Base-by-base conservation (phyloP, 2,113 vertebrate genomes). In the Leptocoma aspasia region DNA sequence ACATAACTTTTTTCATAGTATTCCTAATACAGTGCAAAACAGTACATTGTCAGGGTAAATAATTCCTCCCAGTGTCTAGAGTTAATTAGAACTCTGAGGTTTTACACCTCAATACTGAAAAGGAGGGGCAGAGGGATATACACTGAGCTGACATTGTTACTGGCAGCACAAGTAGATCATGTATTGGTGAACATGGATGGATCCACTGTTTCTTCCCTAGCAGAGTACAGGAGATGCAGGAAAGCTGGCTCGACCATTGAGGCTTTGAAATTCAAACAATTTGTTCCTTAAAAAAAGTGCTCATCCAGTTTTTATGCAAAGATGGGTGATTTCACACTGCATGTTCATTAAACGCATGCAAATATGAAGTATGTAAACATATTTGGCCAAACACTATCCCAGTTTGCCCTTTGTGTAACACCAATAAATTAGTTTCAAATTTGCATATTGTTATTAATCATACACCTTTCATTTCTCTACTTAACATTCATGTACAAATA, bases 361-460 rank as follows among this genome's bases (percentile, higher is more conserved):
- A 94, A 95, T 92, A 90, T 7, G 39, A 93, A 91, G 89, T 93
- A 94, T 94, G 94, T 88, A 97, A 95, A 95, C 90, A 96, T 91
- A 96, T 94, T 93, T 94, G 92, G 85, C 90, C 94, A 96, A 92
- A 94, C 78, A 91, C 79, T 86, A 92, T 72, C 59, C 79, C 77
- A 91, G 79, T 93, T 83, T 96, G 90, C 90, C 94, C 92, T 97
- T 94, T 93, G 92, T 91, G 81, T 92, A 95, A 94, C 92, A 92
- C 66, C 90, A 95, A 95, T 95, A 95, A 95, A 95, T 95, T 95
- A 95, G 71, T 88, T 95, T 82, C 66, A 77, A 88, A 95, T 94
- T 95, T 96, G 87, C 94, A 95, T 96, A 96, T 87, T 90, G 78
- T 88, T 91, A 95, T 94, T 95, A 97, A 96, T 96, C 86, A 94